phyloP scores from a whole-genome alignment of 2,113 vertebrate genomes.

The Solenodon paradoxus region DNA sequence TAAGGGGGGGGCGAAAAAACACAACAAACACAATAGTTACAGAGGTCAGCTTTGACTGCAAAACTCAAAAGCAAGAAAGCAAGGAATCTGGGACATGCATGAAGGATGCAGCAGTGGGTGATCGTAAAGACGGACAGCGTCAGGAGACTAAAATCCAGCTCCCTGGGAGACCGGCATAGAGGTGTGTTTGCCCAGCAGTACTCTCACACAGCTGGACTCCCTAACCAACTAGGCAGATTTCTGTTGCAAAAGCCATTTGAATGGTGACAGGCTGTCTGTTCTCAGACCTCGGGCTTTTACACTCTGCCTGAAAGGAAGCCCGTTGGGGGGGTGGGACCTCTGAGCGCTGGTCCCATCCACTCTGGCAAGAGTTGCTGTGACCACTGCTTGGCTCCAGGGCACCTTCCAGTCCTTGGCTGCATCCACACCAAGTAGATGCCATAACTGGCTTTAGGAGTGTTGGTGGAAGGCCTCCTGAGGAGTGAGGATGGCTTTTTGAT shows the following conservation, averaged over 20 bases:
- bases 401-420: not conserved
- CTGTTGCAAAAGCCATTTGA: not conserved
- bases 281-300: not conserved
- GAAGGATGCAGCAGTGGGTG: not conserved
- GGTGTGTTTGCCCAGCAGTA: not conserved
- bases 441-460: not conserved
- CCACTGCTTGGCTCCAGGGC: not conserved
- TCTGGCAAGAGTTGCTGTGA: not conserved
- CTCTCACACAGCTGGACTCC: not conserved
- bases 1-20: constrained; percentile 33
- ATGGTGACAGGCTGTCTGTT: not conserved
- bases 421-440: not conserved
- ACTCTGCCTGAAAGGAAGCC: not conserved
- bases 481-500: not conserved
- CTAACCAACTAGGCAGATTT: not conserved
- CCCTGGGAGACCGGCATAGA: not conserved
- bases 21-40: constrained; percentile 68
- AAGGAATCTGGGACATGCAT: constrained; percentile 67
- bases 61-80: constrained; percentile 58
- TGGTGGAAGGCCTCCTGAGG: not conserved
- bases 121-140: not conserved
- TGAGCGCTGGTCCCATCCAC: not conserved
- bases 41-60: constrained; percentile 67
- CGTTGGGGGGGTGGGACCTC: not conserved
- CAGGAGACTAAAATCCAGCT: not conserved